Evolutionary conservation across 1,140 invertebrate genomes (phyloP), one percentile per base, ranked within the genome.

Genomic region (Hypothenemus hampei): DNA sequence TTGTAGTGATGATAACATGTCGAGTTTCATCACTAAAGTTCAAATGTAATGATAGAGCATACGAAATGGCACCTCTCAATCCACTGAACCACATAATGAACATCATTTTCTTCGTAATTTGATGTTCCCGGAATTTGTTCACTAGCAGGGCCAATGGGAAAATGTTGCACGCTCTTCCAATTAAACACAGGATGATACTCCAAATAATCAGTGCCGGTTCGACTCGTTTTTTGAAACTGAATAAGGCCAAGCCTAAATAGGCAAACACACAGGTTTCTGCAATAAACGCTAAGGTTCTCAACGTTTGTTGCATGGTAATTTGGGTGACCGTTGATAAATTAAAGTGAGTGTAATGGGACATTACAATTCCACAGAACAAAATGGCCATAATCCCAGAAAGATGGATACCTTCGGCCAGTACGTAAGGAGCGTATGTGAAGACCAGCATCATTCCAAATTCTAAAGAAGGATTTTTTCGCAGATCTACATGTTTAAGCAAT

Each of bases 71-170:
- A 24, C 97, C 97, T 35, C 96, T 79, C 54, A 98, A 75, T 81
- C 89, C 89, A 72, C 93, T 97, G 68, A 98, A 98, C 95, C 95
- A 98, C 95, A 98, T 98, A 37, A 99, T 97, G 66, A 98, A 97
- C 84, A 97, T 96, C 90, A 97, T 98, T 74, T 94, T 95, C 66
- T 86, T 88, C 0, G 93, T 97, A 39, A 99, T 98, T 73, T 95
- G 93, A 75, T 98, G 95, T 69, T 97, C 92, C 21, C 95, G 81
- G 73, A 98, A 99, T 70, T 87, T 88, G 72, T 99, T 99, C 5
- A 95, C 88, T 6, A 98, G 74, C 62, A 90, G 81, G 3, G 93
- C 90, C 10, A 99, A 73, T 13, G 97, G 97, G 70, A 97, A 99
- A 53, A 99, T 98, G 68, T 98, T 99, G 36, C 90, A 85, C 8